These are phyloP conservation scores for Philotrypesis tridentata DNA, from an alignment of 1,140 invertebrate species.

Conservation along the genomic window DNA sequence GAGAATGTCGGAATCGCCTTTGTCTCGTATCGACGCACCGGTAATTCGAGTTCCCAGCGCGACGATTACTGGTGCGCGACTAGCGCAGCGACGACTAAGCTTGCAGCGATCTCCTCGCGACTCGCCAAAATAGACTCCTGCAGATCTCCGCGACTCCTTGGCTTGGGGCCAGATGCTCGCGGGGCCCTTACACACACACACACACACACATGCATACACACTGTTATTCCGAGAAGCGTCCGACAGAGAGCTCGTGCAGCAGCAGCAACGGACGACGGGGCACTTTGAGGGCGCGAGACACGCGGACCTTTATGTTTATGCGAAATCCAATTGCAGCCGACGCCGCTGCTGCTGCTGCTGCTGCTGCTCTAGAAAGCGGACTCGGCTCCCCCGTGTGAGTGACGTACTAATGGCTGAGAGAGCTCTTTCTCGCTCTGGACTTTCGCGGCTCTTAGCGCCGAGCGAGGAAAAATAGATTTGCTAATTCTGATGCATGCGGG, in stretches of 20 bases:
- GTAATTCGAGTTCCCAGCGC: constrained; percentile 38
- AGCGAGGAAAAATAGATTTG: neutral
- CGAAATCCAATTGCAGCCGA: neutral
- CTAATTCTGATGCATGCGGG: neutral
- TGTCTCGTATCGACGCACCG: neutral
- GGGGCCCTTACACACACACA: no score
- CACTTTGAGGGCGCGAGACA: neutral
- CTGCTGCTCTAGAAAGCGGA: neutral
- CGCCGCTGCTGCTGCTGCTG: no score
- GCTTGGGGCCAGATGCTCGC: constrained; percentile 5
- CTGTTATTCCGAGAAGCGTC: constrained; percentile 30
- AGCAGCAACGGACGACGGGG: neutral
- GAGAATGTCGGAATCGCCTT: neutral
- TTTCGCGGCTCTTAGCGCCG: neutral
- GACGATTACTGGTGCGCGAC: constrained; percentile 46
- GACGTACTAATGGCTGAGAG: neutral
- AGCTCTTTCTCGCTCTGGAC: no score
- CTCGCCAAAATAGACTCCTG: constrained; percentile 40
- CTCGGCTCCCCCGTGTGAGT: neutral
- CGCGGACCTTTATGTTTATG: constrained; percentile 2
- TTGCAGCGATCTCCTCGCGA: neutral
- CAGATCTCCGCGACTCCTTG: constrained; percentile 15
- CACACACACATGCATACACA: no score
- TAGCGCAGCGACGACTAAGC: constrained; percentile 1
- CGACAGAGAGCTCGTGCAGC: no score